A percentile compares a stretch with the other conserved stretches of the same genome.
These are phyloP conservation scores for Atta texana DNA, from an alignment of 1,140 invertebrate species.

Conservation along the genomic window DNA sequence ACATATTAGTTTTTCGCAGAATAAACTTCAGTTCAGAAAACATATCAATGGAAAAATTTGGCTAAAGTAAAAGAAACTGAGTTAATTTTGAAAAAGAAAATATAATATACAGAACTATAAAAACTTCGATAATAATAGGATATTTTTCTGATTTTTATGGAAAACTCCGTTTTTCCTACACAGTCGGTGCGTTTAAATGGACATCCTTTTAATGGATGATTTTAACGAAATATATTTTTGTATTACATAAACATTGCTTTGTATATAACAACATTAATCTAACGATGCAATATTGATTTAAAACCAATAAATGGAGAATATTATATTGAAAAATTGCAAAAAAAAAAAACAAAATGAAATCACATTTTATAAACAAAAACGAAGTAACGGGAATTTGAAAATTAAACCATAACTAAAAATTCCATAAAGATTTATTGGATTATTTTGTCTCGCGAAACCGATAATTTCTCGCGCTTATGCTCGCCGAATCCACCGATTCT, in stretches of 20 bases:
- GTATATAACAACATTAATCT: neutral
- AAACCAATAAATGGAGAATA: slow-evolving; percentile 2
- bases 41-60: neutral
- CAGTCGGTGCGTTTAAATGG: neutral
- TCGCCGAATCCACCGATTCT: slow-evolving; percentile 5
- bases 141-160: neutral
- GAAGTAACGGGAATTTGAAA: neutral
- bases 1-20: neutral
- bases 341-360: neutral
- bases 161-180: neutral
- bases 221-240: slow-evolving; percentile 5
- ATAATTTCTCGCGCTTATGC: slow-evolving; percentile 33
- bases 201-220: neutral
- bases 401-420: neutral
- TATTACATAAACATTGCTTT: neutral
- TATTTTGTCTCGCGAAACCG: neutral
- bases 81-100: neutral
- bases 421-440: neutral
- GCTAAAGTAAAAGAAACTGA: neutral
- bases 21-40: neutral
- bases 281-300: neutral
- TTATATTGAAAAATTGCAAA: neutral
- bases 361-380: neutral
- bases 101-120: neutral
- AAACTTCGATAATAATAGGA: slow-evolving; percentile 6